Percentiles rank a stretch among this genome's conserved stretches.
Evolutionary conservation across 1,140 invertebrate genomes (phyloP).

Genomic region (Drosophila subpulchrella): DNA sequence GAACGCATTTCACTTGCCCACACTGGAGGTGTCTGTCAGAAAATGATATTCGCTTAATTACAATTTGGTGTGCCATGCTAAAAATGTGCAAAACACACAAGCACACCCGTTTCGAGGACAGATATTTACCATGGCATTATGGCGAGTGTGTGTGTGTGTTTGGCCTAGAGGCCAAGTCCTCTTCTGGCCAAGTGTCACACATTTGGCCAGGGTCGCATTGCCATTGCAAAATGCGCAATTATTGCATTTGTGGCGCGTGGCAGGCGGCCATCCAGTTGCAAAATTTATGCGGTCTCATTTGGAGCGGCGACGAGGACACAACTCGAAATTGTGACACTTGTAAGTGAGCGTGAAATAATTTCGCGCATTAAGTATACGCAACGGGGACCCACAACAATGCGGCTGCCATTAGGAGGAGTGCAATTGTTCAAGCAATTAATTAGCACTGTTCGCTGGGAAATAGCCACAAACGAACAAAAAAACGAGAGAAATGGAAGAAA

Average conservation of each 20-base stretch:
- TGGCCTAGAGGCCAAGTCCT: conserved; percentile 15
- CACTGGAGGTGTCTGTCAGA: conserved; percentile 13
- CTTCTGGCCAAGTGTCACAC: conserved; percentile 41
- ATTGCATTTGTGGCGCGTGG: conserved; percentile 41
- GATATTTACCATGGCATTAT: conserved; percentile 34
- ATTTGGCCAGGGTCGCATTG: conserved; percentile 41
- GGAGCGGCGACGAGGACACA: conserved; percentile 28
- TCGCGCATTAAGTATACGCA: conserved; percentile 61
- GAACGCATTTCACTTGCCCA: conserved; percentile 9
- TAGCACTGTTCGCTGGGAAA: conserved; percentile 57
- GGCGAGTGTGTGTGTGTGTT: conserved; percentile 5
- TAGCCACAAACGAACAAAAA: conserved; percentile 33
- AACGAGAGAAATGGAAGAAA: conserved; percentile 1
- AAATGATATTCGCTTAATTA: conserved; percentile 55
- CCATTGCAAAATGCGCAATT: conserved; percentile 56
- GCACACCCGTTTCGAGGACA: conserved; percentile 36
- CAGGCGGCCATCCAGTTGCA: conserved; percentile 26
- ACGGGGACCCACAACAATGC: conserved; percentile 47
- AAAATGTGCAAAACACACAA: conserved; percentile 24
- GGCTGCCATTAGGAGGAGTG: conserved; percentile 60
- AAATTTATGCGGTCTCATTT: conserved; percentile 75
- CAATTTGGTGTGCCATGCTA: conserved; percentile 32
- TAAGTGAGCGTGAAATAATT: conserved; percentile 72
- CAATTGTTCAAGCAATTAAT: conserved; percentile 78
- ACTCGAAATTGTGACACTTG: conserved; percentile 70